These are phyloP conservation scores for Cariama cristata DNA, from an alignment of 2,113 vertebrate species.

Conservation along the genomic window DNA sequence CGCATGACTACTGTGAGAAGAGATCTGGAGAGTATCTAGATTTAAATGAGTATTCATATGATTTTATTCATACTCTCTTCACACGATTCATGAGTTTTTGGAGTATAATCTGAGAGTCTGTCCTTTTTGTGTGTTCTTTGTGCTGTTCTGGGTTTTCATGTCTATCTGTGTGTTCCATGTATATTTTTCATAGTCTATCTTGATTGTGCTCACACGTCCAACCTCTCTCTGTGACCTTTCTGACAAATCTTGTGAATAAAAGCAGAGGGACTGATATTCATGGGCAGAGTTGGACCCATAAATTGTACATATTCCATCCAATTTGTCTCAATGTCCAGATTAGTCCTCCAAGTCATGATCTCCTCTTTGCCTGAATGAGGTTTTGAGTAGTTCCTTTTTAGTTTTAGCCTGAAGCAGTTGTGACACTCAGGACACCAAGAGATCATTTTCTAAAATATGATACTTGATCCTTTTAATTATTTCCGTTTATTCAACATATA, in stretches of 20 bases:
- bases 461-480: background rate
- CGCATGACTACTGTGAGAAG: background rate
- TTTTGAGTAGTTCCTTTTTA: background rate
- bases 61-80: background rate
- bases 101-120: background rate
- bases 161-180: background rate
- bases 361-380: background rate
- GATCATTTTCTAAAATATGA: background rate
- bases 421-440: background rate
- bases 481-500: background rate
- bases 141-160: rapidly evolving
- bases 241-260: background rate
- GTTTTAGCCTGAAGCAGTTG: background rate
- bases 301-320: background rate
- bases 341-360: background rate
- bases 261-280: background rate
- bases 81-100: background rate
- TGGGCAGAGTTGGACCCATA: background rate
- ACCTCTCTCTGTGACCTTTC: background rate
- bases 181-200: background rate
- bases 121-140: background rate
- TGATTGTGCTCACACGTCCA: background rate
- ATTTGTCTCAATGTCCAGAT: background rate
- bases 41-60: background rate
- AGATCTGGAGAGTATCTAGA: background rate